Evolutionary conservation across 2,113 vertebrate genomes (phyloP).

Genomic region (Platycercus adscitus): DNA sequence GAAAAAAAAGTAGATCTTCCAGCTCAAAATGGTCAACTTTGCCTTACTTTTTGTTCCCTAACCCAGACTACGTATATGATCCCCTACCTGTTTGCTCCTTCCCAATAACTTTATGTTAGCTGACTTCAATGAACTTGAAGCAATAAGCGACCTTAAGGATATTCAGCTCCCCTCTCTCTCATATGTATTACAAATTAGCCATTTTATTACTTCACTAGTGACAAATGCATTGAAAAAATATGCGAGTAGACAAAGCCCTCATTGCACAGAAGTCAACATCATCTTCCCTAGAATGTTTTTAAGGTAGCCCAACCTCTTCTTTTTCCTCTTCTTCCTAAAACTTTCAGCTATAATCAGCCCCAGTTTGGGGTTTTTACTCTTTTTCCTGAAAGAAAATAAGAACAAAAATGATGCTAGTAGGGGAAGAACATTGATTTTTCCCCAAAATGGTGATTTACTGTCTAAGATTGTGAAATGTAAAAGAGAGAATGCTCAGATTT

Average conservation of each 20-base stretch:
- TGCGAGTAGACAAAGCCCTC: neutral
- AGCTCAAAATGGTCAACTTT: neutral
- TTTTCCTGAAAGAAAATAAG: neutral
- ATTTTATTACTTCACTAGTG: neutral
- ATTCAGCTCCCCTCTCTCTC: neutral
- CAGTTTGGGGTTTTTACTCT: accelerated
- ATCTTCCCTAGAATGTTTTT: neutral
- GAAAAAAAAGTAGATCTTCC: neutral
- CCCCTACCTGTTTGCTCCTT: neutral
- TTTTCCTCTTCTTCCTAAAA: neutral
- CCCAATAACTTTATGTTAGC: neutral
- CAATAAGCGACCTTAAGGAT: neutral
- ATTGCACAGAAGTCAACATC: neutral
- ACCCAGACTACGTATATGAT: neutral
- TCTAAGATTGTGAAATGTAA: neutral
- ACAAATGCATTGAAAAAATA: neutral
- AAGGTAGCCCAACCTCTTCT: neutral
- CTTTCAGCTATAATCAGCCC: neutral
- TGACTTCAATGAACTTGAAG: neutral
- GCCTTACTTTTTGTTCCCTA: neutral
- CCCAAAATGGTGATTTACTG: neutral
- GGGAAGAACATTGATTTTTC: neutral
- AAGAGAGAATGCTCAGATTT: neutral
- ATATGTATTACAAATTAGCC: neutral
- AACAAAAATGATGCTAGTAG: too few species aligned